A percentile compares a stretch with the other conserved stretches of the same genome.
phyloP scores from a whole-genome alignment of 2,797 vertebrate species.

The Hemitrygon akajei region DNA sequence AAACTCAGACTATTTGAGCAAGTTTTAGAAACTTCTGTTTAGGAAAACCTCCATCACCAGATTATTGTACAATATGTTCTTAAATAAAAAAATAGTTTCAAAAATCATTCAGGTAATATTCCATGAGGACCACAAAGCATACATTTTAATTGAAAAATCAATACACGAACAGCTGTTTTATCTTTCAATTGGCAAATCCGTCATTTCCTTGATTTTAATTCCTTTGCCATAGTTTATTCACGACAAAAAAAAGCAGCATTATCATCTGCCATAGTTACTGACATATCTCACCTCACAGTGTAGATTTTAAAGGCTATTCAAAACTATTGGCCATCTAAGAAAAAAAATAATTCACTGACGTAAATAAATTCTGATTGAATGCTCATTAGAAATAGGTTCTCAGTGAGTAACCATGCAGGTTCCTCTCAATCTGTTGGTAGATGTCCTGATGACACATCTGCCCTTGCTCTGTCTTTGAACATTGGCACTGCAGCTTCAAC shows the following conservation, averaged over 20 bases:
- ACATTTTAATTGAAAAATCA: conserved; percentile 6
- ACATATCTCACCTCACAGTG: background rate
- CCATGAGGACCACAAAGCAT: background rate
- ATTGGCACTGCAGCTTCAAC: background rate
- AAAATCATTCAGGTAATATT: background rate
- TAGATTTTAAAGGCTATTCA: background rate
- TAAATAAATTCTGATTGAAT: conserved; percentile 32
- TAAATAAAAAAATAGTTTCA: background rate
- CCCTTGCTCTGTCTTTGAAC: conserved; percentile 27
- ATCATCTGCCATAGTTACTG: background rate
- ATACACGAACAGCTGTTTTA: background rate
- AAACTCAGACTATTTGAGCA: background rate
- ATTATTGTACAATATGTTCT: background rate
- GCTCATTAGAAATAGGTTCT: conserved; percentile 12
- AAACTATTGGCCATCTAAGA: conserved; percentile 12
- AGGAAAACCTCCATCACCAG: background rate
- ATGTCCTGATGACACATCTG: conserved; percentile 10
- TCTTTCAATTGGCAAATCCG: conserved; percentile 14
- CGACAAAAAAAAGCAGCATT: background rate
- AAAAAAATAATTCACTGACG: background rate
- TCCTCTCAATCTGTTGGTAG: conserved; percentile 27
- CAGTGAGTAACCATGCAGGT: conserved; percentile 13
- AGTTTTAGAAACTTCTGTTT: background rate
- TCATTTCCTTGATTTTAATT: background rate
- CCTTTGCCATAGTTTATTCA: background rate